A percentile compares a stretch with the other conserved stretches of the same genome.
phyloP scores from a whole-genome alignment of 2,797 vertebrate species.

The Megaceryle alcyon region DNA sequence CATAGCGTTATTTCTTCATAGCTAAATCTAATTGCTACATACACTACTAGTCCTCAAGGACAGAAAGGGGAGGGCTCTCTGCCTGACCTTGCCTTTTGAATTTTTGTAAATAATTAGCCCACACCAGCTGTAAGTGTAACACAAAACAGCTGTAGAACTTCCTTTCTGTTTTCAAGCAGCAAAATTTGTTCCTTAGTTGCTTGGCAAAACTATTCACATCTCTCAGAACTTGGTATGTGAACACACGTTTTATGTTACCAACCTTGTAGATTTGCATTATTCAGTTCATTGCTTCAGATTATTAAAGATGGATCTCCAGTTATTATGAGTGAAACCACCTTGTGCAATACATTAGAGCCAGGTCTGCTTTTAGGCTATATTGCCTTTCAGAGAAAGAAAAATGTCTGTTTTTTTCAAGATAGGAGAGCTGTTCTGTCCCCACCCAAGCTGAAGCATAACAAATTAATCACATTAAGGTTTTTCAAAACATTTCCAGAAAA shows the following conservation, averaged over 20 bases:
- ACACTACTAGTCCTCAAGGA: neutral
- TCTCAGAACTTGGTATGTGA: neutral
- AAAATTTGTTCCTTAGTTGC: neutral
- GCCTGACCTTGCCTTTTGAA: constrained; percentile 35
- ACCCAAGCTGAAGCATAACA: constrained; percentile 10
- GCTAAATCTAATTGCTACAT: neutral
- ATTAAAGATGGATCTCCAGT: neutral
- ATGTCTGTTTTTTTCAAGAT: neutral
- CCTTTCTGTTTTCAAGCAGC: neutral
- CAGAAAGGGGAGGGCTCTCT: neutral
- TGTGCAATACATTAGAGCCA: neutral
- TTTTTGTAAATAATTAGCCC: constrained; percentile 41
- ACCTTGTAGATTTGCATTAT: neutral
- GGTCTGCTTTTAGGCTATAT: neutral
- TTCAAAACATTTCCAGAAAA: constrained; percentile 41
- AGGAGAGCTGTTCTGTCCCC: neutral
- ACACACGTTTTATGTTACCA: neutral
- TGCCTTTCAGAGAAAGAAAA: neutral
- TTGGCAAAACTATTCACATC: neutral
- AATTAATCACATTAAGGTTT: constrained; percentile 29
- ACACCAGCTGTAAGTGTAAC: neutral
- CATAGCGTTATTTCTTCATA: neutral
- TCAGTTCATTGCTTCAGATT: neutral
- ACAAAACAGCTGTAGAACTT: constrained; percentile 54
- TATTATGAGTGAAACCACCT: neutral